A percentile compares a stretch with the other conserved stretches of the same genome.
These are phyloP conservation scores for Phenganax stokvisi DNA, from an alignment of 92 coral and sea anemone species.

Conservation along the genomic window DNA sequence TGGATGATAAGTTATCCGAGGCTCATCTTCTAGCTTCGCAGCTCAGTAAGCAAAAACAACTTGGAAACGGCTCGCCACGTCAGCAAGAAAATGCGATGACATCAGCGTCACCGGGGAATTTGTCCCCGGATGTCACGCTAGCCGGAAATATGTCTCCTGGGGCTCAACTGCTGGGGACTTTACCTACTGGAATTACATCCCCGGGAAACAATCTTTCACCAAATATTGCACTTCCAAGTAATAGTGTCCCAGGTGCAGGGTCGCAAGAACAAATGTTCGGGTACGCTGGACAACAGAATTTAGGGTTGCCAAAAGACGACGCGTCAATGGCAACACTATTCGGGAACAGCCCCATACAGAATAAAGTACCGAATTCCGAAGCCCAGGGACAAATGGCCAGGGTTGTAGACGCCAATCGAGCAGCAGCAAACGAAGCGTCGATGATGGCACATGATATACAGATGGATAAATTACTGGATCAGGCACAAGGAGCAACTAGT, in stretches of 20 bases:
- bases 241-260: neutral
- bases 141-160: conserved; percentile 29
- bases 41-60: conserved; percentile 8
- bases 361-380: neutral
- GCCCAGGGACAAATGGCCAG: neutral
- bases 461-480: conserved; percentile 21
- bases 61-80: conserved; percentile 1
- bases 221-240: neutral
- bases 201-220: conserved; percentile 14
- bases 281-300: neutral
- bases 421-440: neutral
- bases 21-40: conserved; percentile 26
- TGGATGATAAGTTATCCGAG: conserved; percentile 23
- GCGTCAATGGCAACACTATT: too few species aligned
- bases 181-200: neutral
- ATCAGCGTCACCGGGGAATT: neutral
- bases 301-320: neutral
- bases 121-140: neutral
- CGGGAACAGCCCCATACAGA: neutral
- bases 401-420: neutral
- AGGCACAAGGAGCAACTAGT: conserved; percentile 2
- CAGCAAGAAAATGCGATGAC: conserved; percentile 6
- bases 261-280: neutral
- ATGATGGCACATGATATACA: conserved; percentile 13
- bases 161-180: neutral